Base-by-base conservation (phyloP, 2,113 vertebrate species). In the Eudorcas thomsonii region DNA sequence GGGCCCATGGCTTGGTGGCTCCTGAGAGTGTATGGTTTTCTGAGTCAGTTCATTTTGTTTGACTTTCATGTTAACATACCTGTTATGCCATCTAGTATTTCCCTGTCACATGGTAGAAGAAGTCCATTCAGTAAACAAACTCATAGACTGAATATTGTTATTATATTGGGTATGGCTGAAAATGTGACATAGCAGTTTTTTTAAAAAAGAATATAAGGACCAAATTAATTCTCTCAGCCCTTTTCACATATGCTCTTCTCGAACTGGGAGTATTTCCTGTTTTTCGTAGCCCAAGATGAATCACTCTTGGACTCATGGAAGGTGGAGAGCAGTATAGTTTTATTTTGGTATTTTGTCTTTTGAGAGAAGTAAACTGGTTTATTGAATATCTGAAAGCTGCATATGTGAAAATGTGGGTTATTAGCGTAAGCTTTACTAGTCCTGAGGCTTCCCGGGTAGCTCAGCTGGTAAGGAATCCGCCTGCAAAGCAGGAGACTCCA, bases 191-290 rank as follows among this genome's bases (percentile, higher is more conserved):
- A 3, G 23, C 3, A 10, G 2, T 62, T 30, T 81, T 87, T 52
- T 52, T n/a, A 14, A 64, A 57, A n/a, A 60, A 88, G 6, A 84
- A 81, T 81, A 57, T 50, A 23, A 57, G 50, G 36, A 60, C 25
- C 83, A 93, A 81, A 83, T 25, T 77, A 71, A 91, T 92, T 52
- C 55, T 82, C 45, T 82, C 30, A 57, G 43, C 8, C 25, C 54
- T 96, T 84, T 77, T 84, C 48, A 83, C 26, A 2, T 92, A 50
- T 5, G 83, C 45, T 81, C 0, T 78, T 95, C 80, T 94, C 74
- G 55, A 71, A 71, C 13, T 52, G 57, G 67, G 36, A 25, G 92
- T 19, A 85, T 80, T 77, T 33, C 55, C 74, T 54, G 3, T 9
- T 33, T 90, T 84, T 33, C 17, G 15, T 23, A 45, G 43, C 36